These are phyloP conservation scores for Andricus quercusramuli DNA, from an alignment of 2,888 invertebrate species.

Conservation along the genomic window DNA sequence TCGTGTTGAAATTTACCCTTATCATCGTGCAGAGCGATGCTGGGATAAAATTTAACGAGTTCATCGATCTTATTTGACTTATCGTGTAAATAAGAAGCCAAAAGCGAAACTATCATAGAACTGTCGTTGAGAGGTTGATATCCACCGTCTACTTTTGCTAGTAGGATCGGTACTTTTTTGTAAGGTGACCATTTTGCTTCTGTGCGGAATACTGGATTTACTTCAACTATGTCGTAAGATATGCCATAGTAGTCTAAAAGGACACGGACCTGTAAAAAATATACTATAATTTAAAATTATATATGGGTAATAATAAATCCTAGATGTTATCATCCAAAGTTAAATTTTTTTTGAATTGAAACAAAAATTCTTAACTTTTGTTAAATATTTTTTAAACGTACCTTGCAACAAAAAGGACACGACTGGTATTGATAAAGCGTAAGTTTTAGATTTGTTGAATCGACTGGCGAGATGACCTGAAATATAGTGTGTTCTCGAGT, in stretches of 20 bases:
- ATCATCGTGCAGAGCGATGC: constrained; percentile 84
- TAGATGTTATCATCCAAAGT: no score
- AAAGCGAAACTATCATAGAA: constrained; percentile 93
- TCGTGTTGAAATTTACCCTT: constrained; percentile 85
- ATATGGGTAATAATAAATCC: no score
- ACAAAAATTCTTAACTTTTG: neutral
- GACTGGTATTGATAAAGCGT: constrained; percentile 97
- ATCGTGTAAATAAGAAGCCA: constrained; percentile 88
- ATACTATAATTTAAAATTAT: no score
- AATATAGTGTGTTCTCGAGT: constrained; percentile 73
- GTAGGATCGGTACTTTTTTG: constrained; percentile 95
- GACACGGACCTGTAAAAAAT: constrained; percentile 81
- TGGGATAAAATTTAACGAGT: constrained; percentile 89
- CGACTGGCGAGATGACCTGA: constrained; percentile 84
- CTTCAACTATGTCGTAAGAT: constrained; percentile 97
- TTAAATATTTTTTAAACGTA: constrained; percentile 66
- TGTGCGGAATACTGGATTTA: constrained; percentile 95
- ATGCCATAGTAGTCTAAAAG: constrained; percentile 95
- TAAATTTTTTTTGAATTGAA: no score
- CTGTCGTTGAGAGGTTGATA: constrained; percentile 96
- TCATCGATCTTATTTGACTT: constrained; percentile 82
- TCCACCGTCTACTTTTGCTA: constrained; percentile 87
- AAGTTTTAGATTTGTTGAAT: constrained; percentile 86
- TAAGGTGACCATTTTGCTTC: constrained; percentile 96
- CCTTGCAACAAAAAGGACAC: constrained; percentile 98